Percentiles rank a stretch among this genome's conserved stretches.
phyloP scores from a whole-genome alignment of 1,140 invertebrate species.

The Lepidostoma basale region DNA sequence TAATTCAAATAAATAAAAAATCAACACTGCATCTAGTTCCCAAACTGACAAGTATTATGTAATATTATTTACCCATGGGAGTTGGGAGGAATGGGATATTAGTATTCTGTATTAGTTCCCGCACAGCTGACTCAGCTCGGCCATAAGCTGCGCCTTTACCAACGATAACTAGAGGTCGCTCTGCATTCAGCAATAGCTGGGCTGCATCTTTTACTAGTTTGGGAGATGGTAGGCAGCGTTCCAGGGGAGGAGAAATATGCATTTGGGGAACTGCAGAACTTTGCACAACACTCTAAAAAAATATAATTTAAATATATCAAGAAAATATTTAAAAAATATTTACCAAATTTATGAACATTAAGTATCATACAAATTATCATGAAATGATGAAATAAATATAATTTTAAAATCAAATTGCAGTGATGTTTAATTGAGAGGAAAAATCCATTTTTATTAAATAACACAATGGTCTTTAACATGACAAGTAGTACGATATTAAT shows the following conservation, averaged over 20 bases:
- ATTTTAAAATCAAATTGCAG: no score
- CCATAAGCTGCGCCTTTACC: slow-evolving; percentile 92
- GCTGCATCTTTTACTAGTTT: slow-evolving; percentile 71
- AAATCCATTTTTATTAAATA: no score
- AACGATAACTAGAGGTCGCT: slow-evolving; percentile 87
- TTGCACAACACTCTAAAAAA: slow-evolving; percentile 41
- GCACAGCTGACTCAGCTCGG: slow-evolving; percentile 73
- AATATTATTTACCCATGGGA: slow-evolving; percentile 77
- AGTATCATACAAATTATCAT: no score
- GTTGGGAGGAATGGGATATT: slow-evolving; percentile 91
- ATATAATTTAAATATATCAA: no score
- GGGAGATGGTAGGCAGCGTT: slow-evolving; percentile 71
- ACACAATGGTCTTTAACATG: no score
- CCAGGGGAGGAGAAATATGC: slow-evolving; percentile 65
- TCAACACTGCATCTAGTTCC: no score
- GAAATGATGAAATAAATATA: no score
- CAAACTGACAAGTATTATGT: neutral
- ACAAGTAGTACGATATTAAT: no score
- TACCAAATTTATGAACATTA: no score
- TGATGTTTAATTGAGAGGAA: no score
- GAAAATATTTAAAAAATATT: no score
- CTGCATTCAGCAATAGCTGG: slow-evolving; percentile 70
- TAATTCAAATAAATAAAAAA: neutral
- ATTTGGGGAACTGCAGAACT: slow-evolving; percentile 40
- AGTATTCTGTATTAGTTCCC: slow-evolving; percentile 71